Evolutionary conservation across 2,888 invertebrate genomes (phyloP).

Genomic region (Drosophila robusta): DNA sequence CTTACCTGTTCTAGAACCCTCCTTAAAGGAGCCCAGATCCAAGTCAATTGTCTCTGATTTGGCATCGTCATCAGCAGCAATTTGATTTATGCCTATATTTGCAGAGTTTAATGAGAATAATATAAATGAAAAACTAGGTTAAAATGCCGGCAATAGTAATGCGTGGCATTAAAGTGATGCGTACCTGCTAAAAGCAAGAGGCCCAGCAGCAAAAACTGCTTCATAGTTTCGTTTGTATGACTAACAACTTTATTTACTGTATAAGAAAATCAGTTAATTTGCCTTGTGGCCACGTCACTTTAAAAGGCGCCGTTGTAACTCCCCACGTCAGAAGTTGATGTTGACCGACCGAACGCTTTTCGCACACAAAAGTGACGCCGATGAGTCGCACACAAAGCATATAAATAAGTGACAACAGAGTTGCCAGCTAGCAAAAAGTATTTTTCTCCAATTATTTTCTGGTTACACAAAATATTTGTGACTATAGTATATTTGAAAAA

Average conservation of each 20-base stretch:
- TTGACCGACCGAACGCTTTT: constrained; percentile 41
- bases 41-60: constrained; percentile 88
- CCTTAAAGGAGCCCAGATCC: constrained; percentile 93
- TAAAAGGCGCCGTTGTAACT: constrained; percentile 16
- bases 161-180: constrained; percentile 31
- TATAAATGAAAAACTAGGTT: constrained; percentile 52
- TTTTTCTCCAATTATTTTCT: constrained; percentile 28
- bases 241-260: constrained; percentile 21
- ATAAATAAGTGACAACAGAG: constrained; percentile 43
- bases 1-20: constrained; percentile 95
- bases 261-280: constrained; percentile 29
- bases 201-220: constrained; percentile 78
- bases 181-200: constrained; percentile 82
- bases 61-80: constrained; percentile 72
- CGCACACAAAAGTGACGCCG: constrained; percentile 56
- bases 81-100: constrained; percentile 75
- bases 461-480: constrained; percentile 11
- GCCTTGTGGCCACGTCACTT: constrained; percentile 69
- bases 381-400: constrained; percentile 24
- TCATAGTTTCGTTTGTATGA: constrained; percentile 67
- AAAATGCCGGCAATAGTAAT: constrained; percentile 56
- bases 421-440: constrained; percentile 31
- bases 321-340: constrained; percentile 20
- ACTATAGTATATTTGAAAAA: not conserved
- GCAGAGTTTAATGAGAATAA: not conserved